Evolutionary conservation across 2,888 invertebrate species (phyloP).

Genomic region (Sesia apiformis): DNA sequence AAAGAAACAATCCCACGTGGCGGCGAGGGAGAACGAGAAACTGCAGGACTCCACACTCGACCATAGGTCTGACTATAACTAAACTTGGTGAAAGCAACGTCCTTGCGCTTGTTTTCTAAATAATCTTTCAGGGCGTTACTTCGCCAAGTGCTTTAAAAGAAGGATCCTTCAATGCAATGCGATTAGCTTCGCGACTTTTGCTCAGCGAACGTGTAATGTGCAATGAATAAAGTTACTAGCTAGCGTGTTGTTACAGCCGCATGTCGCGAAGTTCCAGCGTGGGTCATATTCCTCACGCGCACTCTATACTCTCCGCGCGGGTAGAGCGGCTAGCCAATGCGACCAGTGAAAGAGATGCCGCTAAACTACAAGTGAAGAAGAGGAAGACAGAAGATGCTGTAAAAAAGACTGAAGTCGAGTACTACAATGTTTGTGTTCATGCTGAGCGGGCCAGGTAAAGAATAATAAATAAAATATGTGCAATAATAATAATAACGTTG

Average conservation of each 20-base stretch:
- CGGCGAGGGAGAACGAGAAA: constrained; percentile 93
- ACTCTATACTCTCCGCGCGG: constrained; percentile 60
- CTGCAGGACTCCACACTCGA: constrained; percentile 82
- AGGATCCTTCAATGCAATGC: constrained; percentile 52
- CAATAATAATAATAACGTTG: no score
- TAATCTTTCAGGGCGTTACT: constrained; percentile 13
- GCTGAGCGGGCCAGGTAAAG: constrained; percentile 88
- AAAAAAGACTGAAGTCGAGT: constrained; percentile 93
- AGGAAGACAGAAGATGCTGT: constrained; percentile 93
- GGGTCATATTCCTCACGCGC: constrained; percentile 74
- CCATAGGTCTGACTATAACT: constrained; percentile 48
- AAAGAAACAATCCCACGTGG: constrained; percentile 90
- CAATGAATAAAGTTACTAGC: background rate
- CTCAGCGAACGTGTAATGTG: background rate
- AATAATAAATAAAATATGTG: background rate
- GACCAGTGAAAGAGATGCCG: constrained; percentile 76
- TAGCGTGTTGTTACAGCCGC: constrained; percentile 33
- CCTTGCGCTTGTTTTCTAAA: constrained; percentile 3
- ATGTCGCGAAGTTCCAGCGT: constrained; percentile 72
- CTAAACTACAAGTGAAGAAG: constrained; percentile 89
- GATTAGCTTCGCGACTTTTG: constrained; percentile 9
- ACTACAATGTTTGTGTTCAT: constrained; percentile 92
- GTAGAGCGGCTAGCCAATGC: constrained; percentile 45
- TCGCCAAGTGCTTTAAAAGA: constrained; percentile 21
- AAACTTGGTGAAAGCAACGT: constrained; percentile 24